Conservation (phyloP, 2,113 vertebrate species). For the Rhabdornis inornatus region DNA sequence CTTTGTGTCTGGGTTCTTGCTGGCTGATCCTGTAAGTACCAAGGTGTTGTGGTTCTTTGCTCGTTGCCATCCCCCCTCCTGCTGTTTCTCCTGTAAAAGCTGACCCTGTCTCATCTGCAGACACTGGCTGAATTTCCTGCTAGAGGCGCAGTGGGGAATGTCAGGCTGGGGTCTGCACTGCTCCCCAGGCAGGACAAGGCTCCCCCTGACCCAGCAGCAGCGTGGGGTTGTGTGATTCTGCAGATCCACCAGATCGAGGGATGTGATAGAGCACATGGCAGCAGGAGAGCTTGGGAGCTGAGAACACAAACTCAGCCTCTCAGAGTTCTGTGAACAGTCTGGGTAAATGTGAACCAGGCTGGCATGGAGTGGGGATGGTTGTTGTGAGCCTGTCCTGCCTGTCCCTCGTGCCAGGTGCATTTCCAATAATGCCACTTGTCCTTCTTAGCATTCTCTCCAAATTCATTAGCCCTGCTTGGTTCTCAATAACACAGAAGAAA, state of each 20-base stretch:
- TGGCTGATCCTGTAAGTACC: neutral
- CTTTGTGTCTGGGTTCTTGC: neutral
- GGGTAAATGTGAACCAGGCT: neutral
- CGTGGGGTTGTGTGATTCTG: neutral
- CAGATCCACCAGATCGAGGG: neutral
- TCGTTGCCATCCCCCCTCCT: neutral
- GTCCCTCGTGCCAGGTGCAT: accelerated
- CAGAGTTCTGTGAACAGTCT: neutral
- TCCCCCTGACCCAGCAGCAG: neutral
- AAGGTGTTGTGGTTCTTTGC: neutral
- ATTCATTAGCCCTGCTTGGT: neutral
- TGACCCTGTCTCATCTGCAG: neutral
- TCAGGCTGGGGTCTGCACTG: accelerated
- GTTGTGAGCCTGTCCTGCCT: neutral
- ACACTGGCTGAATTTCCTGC: accelerated
- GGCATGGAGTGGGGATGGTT: neutral
- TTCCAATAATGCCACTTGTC: neutral
- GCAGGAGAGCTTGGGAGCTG: neutral
- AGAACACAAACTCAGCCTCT: neutral
- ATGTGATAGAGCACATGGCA: accelerated
- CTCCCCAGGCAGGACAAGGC: neutral
- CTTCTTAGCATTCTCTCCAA: neutral
- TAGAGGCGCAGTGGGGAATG: accelerated
- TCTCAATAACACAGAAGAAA: neutral
- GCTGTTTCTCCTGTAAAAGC: neutral